Evolutionary conservation across 2,797 vertebrate genomes (phyloP).

Genomic region (Otolemur crassicaudatus): DNA sequence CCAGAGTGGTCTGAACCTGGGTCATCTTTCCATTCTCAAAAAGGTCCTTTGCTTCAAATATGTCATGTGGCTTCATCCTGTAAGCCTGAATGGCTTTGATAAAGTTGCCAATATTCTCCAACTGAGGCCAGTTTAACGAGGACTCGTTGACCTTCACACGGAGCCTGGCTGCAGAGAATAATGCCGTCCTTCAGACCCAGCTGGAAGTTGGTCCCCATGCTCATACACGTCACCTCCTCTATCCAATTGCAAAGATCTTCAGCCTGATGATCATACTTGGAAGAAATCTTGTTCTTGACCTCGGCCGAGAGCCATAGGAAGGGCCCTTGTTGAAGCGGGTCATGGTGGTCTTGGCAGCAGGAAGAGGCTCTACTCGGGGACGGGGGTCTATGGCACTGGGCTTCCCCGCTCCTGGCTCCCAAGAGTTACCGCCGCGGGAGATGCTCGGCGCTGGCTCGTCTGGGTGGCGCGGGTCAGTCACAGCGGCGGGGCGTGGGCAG

Average conservation of each 20-base stretch:
- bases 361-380: slow-evolving; percentile 10
- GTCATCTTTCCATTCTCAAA: slow-evolving; percentile 99
- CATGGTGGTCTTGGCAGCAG: slow-evolving; percentile 86
- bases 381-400: background rate
- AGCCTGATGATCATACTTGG: slow-evolving; percentile 96
- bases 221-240: slow-evolving; percentile 96
- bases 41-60: slow-evolving; percentile 99
- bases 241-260: slow-evolving; percentile 98
- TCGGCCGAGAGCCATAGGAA: slow-evolving; percentile 96
- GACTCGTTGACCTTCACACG: slow-evolving; percentile 96
- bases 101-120: slow-evolving; percentile 99
- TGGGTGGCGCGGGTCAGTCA: background rate
- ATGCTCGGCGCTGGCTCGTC: slow-evolving; percentile 35
- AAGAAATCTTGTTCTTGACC: slow-evolving; percentile 97
- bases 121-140: slow-evolving; percentile 98
- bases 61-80: slow-evolving; percentile 97
- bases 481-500: background rate
- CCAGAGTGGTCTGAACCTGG: slow-evolving; percentile 97
- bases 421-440: slow-evolving; percentile 17
- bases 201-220: slow-evolving; percentile 96
- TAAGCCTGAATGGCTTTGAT: slow-evolving; percentile 97
- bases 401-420: slow-evolving; percentile 39
- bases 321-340: slow-evolving; percentile 97
- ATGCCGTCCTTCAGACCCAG: slow-evolving; percentile 96
- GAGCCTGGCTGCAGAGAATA: slow-evolving; percentile 95